phyloP scores from a whole-genome alignment of 2,113 vertebrate genomes.

The Cebus imitator region DNA sequence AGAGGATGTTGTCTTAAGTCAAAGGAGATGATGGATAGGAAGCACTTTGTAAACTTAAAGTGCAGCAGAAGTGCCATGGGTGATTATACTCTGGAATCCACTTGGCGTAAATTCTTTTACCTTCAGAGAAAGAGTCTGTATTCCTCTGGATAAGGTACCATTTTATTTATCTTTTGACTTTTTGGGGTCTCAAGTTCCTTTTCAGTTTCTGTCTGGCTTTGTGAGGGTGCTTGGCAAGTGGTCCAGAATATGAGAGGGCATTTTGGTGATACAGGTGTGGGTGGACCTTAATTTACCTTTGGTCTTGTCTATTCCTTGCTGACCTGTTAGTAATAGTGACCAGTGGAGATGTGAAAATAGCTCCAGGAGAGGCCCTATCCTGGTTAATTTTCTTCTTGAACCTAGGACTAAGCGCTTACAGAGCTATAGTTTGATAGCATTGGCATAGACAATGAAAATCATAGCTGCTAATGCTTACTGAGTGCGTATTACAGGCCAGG shows the following conservation, averaged over 20 bases:
- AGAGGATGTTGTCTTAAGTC: background rate
- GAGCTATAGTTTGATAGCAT: background rate
- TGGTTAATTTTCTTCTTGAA: background rate
- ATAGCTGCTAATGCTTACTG: background rate
- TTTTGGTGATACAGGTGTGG: background rate
- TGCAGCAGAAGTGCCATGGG: background rate
- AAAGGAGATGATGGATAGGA: background rate
- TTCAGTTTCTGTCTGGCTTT: conserved; percentile 20
- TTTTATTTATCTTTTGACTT: background rate
- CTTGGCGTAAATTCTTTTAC: background rate
- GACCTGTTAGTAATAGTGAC: background rate
- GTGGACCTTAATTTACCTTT: background rate
- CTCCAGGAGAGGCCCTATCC: background rate
- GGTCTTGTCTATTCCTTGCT: background rate
- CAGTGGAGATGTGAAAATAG: background rate
- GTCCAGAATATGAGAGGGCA: background rate
- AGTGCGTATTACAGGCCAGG: background rate
- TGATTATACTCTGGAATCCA: background rate
- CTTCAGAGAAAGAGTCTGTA: background rate
- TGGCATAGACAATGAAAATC: background rate
- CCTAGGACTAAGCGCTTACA: background rate
- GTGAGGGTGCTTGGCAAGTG: background rate
- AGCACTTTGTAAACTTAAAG: background rate
- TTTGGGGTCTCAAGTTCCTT: background rate
- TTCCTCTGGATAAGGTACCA: background rate